These are phyloP conservation scores for Eurypyga helias DNA, from an alignment of 2,113 vertebrate genomes.

Conservation along the genomic window DNA sequence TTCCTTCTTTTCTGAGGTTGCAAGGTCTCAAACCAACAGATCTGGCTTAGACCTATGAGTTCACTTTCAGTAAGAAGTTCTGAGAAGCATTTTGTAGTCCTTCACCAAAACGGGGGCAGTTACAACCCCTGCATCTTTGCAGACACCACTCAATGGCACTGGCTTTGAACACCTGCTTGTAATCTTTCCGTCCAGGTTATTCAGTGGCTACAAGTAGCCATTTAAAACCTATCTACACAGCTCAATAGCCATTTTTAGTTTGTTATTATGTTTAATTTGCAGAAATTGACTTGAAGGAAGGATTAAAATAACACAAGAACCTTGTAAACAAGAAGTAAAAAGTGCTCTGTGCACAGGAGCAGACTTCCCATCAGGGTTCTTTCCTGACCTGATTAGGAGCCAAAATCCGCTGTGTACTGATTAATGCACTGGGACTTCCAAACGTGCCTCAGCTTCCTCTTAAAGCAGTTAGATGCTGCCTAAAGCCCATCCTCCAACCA, in stretches of 20 bases:
- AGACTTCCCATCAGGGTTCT: background rate
- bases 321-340: background rate
- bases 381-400: background rate
- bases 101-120: background rate
- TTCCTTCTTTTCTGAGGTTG: background rate
- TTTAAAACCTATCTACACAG: background rate
- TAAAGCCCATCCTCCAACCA: background rate
- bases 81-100: background rate
- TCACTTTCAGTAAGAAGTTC: background rate
- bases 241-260: background rate
- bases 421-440: background rate
- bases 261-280: background rate
- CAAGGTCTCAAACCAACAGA: background rate
- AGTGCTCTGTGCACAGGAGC: background rate
- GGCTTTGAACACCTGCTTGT: background rate
- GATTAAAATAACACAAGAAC: background rate
- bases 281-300: background rate
- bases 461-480: background rate
- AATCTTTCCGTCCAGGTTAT: background rate
- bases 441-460: background rate
- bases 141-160: background rate
- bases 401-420: background rate
- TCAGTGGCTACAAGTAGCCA: background rate
- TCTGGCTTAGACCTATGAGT: background rate
- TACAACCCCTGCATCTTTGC: background rate